Conservation (phyloP, 2,888 invertebrate genomes). For the Caenorhabditis sp. region DNA sequence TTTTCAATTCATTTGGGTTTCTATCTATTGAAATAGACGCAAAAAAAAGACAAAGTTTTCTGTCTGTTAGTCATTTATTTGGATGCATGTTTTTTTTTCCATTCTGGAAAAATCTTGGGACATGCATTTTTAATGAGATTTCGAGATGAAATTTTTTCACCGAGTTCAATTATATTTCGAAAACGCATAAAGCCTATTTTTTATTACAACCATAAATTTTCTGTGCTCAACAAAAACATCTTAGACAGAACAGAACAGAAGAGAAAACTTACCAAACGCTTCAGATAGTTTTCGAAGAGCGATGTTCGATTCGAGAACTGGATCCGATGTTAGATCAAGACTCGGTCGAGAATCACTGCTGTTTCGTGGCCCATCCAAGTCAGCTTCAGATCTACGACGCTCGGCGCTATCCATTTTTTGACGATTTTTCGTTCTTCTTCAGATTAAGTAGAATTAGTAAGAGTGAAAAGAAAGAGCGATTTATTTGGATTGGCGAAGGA, state of each 20-base stretch:
- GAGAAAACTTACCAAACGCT: constrained; percentile 57
- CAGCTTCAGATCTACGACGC: constrained; percentile 51
- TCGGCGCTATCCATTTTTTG: constrained; percentile 44
- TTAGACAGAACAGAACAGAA: not conserved
- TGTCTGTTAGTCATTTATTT: too few relatives aligned
- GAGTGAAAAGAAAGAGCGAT: not conserved
- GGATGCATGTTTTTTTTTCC: too few relatives aligned
- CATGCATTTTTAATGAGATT: too few relatives aligned
- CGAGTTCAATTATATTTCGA: too few relatives aligned
- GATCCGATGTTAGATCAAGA: constrained; percentile 52
- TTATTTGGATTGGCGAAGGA: not conserved
- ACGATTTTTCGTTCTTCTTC: constrained; percentile 35
- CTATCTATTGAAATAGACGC: not conserved
- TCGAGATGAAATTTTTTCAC: too few relatives aligned
- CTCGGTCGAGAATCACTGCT: constrained; percentile 39
- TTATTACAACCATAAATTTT: too few relatives aligned
- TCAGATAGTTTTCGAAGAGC: constrained; percentile 64
- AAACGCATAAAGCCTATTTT: too few relatives aligned
- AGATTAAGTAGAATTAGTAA: not conserved
- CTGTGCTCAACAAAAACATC: not conserved
- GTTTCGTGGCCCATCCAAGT: constrained; percentile 29
- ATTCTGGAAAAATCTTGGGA: too few relatives aligned
- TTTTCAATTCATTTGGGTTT: not conserved
- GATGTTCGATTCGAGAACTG: constrained; percentile 62
- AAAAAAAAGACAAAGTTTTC: too few relatives aligned